Evolutionary conservation across 2,888 invertebrate species (phyloP).

Genomic region (Lepas anatifera): DNA sequence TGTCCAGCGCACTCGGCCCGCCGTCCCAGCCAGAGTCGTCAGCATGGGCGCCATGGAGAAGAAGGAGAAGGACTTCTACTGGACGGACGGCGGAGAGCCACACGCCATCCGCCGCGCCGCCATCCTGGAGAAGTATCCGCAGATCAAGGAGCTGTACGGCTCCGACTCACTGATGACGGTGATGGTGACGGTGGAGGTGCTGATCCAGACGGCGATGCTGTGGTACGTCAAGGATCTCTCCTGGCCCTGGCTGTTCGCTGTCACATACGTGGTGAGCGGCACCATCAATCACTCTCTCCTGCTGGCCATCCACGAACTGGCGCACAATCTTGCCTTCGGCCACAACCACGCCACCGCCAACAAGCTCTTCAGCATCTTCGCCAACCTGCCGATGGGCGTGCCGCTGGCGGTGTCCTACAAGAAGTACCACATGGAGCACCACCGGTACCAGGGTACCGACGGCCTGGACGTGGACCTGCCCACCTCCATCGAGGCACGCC

Average conservation of each 20-base stretch:
- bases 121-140: conserved; percentile 91
- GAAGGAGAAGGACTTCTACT: conserved; percentile 68
- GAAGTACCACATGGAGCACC: conserved; percentile 90
- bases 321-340: conserved; percentile 95
- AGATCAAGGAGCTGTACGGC: conserved; percentile 78
- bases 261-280: conserved; percentile 90
- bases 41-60: background rate
- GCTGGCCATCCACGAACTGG: conserved; percentile 93
- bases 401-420: conserved; percentile 94
- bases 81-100: conserved; percentile 94
- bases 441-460: conserved; percentile 94
- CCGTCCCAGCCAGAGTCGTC: too few relatives aligned
- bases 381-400: conserved; percentile 88
- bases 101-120: conserved; percentile 87
- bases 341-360: conserved; percentile 80
- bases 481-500: conserved; percentile 74
- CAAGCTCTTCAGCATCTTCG: conserved; percentile 80
- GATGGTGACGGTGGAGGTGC: conserved; percentile 74
- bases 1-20: too few relatives aligned
- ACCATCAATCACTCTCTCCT: conserved; percentile 89
- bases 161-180: conserved; percentile 88
- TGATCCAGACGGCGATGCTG: conserved; percentile 62
- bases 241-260: conserved; percentile 62
- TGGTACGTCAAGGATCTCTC: conserved; percentile 67
- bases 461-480: conserved; percentile 91